phyloP scores from a whole-genome alignment of 2,113 vertebrate genomes.

The Hippopotamus amphibius region DNA sequence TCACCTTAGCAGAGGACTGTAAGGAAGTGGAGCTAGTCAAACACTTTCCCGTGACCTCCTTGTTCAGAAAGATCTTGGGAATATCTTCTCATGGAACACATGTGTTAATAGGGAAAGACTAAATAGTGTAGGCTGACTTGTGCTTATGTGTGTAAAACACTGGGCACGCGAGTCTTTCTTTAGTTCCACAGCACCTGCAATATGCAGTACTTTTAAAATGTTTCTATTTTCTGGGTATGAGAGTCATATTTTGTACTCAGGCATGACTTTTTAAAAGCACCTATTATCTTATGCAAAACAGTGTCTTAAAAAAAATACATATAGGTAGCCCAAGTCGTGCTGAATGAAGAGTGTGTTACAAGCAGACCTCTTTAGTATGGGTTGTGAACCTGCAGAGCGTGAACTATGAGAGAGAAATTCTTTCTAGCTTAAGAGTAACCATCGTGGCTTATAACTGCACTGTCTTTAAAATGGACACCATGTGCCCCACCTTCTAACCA shows the following conservation, averaged over 20 bases:
- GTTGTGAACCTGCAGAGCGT: neutral
- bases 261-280: neutral
- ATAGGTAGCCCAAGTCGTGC: neutral
- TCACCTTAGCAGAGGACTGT: neutral
- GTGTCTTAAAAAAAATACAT: neutral
- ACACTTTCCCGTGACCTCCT: neutral
- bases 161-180: neutral
- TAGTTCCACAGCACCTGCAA: neutral
- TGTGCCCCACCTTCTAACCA: neutral
- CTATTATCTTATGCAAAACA: neutral
- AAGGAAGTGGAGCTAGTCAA: neutral
- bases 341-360: neutral
- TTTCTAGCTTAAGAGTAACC: neutral
- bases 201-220: neutral
- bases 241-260: neutral
- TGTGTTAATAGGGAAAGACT: neutral
- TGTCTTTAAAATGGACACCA: neutral
- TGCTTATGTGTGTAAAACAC: neutral
- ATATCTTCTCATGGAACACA: neutral
- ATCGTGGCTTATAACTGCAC: neutral
- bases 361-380: neutral
- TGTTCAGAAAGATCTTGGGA: neutral
- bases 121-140: neutral
- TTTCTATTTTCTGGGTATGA: neutral
- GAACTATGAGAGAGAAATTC: neutral